Base-by-base conservation (phyloP, 1,140 invertebrate genomes). In the Saccostrea echinata region DNA sequence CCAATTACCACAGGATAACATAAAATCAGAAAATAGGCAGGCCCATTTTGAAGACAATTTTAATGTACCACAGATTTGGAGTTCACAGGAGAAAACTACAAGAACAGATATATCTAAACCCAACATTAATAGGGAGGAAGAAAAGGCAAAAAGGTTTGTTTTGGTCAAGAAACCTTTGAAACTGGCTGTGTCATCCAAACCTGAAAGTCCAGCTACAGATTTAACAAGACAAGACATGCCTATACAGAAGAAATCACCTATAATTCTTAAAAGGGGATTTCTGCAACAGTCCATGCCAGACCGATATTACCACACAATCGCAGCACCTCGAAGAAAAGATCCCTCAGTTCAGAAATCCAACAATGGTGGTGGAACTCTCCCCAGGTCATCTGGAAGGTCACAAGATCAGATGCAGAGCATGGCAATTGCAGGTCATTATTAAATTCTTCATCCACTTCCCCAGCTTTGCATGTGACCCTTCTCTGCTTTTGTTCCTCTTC, bases 71-170 rank as follows among this genome's bases (percentile, higher is more conserved):
- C 4, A 35, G 13, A 21, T 13, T 57, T 52, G 21, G 24, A 84
- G 1, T 90, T 90, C 88, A 91, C 92, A 13, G 88, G 85, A 89
- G 33, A 90, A 93, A 33, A 93, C 92, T 27, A 82, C 91, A 24
- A 91, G 90, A 27, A 91, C 93, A 52, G 91, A 91, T n/a, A 86
- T 88, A 16, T 81, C 11, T 33, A 13, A 76, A 27, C 24, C 30
- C 1, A 27, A 13, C 16, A 16, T 76, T 16, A 16, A 9, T 13
- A 24, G 27, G 30, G 27, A 12, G 68, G 30, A 76, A 27, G 27
- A 76, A 27, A 27, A 33, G 27, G 68, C 33, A 3, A 76, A 76
- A 33, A 76, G 27, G 12, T 76, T 76, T 30, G 27, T 76, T 16
- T 76, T 76, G 68, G 27, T 76, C 1, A 76, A 76, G 30, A 76